Base-by-base conservation (phyloP, 1,140 invertebrate species). In the Antheraea pernyi region DNA sequence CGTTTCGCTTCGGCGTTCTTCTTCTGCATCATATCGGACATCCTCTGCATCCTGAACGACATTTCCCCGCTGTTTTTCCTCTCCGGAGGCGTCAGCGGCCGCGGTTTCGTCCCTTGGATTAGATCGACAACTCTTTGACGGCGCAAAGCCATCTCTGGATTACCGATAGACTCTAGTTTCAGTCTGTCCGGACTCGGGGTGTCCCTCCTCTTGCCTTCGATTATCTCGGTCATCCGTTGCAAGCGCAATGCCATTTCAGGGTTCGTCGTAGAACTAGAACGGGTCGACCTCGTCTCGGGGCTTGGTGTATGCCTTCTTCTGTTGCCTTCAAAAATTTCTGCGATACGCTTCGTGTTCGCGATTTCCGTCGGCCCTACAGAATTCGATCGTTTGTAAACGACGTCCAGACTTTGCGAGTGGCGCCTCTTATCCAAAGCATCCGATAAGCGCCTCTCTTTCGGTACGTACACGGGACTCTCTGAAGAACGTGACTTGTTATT, bases 151-250 rank as follows among this genome's bases (percentile, higher is more conserved):
- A 91, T 83, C 30, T 91, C 89, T 6, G 79, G 78, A 61, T 80
- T 84, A 0, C 87, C 87, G 9, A 91, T 85, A 0, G 78, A 81
- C 36, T 86, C 83, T 0, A 71, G 68, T 16, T 83, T 71, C 9
- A 46, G 68, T 64, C 86, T 85, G 7, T 89, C 89, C 0, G 82
- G 83, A 42, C 81, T 86, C 7, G 80, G 80, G 0, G 82, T 83
- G 22, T 82, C 76, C 0, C 81, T 72, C 2, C 79, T 68, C 53
- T 88, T 88, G 0, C 87, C 89, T 73, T 89, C 87, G 8, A 91
- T 85, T 3, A 91, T 85, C 18, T 90, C 83, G 0, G 82, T 75
- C 87, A 90, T 87, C 19, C 83, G 72, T 74, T 90, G 85, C 70
- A 80, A 78, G 7, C 86, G 75, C 64, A 84, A 58, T 7, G 77